Evolutionary conservation across 2,113 vertebrate genomes (phyloP), one percentile per base, ranked within the genome.

Genomic region (Onychostruthus taczanowskii): DNA sequence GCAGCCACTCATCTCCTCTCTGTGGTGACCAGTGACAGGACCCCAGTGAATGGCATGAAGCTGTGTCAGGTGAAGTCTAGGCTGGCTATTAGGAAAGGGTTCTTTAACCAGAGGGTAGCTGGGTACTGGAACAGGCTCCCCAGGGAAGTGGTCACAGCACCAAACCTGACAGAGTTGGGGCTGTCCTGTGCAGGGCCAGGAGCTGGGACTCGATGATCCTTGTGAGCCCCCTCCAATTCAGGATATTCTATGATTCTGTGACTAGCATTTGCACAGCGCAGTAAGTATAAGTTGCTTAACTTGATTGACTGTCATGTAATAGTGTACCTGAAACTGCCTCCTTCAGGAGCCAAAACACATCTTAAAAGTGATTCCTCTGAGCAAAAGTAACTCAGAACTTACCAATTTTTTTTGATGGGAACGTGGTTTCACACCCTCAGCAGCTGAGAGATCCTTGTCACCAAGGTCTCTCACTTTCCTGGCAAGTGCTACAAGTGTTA

Each of bases 371-470:
- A 73, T 52, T 90, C 19, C 23, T 59, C 35, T 55, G 30, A 70
- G 35, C 35, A 78, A 82, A 82, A 56, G 15, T 15, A 27, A 76
- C 22, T 85, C 44, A 33, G 26, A 84, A 61, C 35, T 87, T 30
- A 56, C 11, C 15, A 35, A 4, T n/a, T 28, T 58, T 59, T 41
- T 75, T 84, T 79, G 28, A 18, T 81, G 56, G 43, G 33, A 93
- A 30, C 55, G 66, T 5, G 43, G 59, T 43, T 93, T 93, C 61
- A 63, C 88, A 95, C 55, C 22, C 23, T 50, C 30, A 63, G 72
- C 46, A 89, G 63, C 46, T 86, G 82, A 88, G 50, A 90, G 18
- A 74, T 63, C 50, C 47, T 86, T 77, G 63, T 74, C 87, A 94
- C 43, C 43, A 47, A 89, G 86, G 76, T 86, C 75, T 88, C 82